Percentiles rank a stretch among this genome's conserved stretches.
These are phyloP conservation scores for Argyra leucocephala DNA, from an alignment of 2,888 invertebrate species.

Conservation along the genomic window DNA sequence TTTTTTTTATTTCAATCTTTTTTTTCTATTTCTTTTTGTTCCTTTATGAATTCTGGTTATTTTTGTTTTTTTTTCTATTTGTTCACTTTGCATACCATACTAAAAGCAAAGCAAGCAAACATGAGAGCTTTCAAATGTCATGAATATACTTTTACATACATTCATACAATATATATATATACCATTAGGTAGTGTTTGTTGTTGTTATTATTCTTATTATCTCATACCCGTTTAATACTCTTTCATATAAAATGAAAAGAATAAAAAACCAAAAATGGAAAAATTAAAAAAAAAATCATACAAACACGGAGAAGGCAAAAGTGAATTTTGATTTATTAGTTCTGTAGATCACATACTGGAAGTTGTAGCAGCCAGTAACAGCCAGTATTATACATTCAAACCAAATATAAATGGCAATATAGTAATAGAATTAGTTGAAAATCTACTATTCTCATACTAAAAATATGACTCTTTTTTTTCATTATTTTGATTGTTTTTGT, in stretches of 20 bases:
- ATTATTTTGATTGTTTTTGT: background rate
- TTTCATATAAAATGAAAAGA: background rate
- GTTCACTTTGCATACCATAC: slow-evolving; percentile 22
- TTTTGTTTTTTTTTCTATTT: slow-evolving; percentile 20
- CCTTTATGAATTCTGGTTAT: background rate
- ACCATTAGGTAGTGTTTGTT: background rate
- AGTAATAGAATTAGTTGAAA: background rate
- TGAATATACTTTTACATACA: background rate
- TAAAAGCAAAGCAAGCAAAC: slow-evolving; percentile 19
- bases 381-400: background rate
- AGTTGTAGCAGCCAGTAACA: background rate
- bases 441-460: background rate
- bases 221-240: background rate
- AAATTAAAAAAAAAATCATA: background rate
- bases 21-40: slow-evolving; percentile 17
- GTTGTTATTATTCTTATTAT: background rate
- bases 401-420: background rate
- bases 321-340: slow-evolving; percentile 1
- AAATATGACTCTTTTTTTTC: background rate
- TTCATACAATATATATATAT: background rate
- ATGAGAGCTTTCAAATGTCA: background rate
- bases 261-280: background rate
- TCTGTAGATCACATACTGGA: slow-evolving; percentile 6
- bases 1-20: slow-evolving; percentile 21
- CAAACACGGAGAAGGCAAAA: background rate